Evolutionary conservation across 2,888 invertebrate species (phyloP).

Genomic region (Meteorus cinctellus): DNA sequence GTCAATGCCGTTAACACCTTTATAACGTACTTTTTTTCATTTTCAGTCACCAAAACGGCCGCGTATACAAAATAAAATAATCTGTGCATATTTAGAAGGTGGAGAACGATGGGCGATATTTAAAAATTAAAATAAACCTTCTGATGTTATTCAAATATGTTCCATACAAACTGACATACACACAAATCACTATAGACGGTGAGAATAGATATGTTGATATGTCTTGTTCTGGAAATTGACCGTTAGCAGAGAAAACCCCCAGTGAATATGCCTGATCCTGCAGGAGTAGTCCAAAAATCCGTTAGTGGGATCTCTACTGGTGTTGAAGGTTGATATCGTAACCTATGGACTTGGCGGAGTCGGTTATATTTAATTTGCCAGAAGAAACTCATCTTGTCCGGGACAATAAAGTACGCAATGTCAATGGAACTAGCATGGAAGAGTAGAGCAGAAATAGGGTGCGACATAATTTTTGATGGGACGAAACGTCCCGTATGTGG

Average conservation of each 20-base stretch:
- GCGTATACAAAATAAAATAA: background rate
- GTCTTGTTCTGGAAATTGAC: background rate
- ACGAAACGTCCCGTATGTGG: slow-evolving; percentile 67
- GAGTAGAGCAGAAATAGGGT: background rate
- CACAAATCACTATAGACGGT: background rate
- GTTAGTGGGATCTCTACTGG: slow-evolving; percentile 29
- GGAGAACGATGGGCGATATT: background rate
- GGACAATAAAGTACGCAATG: slow-evolving; percentile 55
- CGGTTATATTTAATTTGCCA: slow-evolving; percentile 54
- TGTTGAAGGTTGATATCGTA: slow-evolving; percentile 58
- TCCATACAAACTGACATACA: background rate
- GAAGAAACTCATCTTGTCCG: slow-evolving; percentile 56
- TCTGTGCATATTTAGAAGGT: background rate
- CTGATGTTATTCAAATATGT: background rate
- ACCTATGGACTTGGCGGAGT: slow-evolving; percentile 56
- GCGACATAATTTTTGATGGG: slow-evolving; percentile 49
- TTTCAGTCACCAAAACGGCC: background rate
- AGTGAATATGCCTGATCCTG: background rate
- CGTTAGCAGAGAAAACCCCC: background rate
- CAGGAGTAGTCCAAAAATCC: slow-evolving; percentile 20
- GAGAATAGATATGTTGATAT: background rate
- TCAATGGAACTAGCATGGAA: background rate
- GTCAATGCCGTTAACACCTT: slow-evolving; percentile 1
- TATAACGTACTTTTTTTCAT: slow-evolving; percentile 7
- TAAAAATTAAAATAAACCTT: background rate